These are phyloP conservation scores for Saccostrea glomerata DNA, from an alignment of 1,140 invertebrate species.

Conservation along the genomic window DNA sequence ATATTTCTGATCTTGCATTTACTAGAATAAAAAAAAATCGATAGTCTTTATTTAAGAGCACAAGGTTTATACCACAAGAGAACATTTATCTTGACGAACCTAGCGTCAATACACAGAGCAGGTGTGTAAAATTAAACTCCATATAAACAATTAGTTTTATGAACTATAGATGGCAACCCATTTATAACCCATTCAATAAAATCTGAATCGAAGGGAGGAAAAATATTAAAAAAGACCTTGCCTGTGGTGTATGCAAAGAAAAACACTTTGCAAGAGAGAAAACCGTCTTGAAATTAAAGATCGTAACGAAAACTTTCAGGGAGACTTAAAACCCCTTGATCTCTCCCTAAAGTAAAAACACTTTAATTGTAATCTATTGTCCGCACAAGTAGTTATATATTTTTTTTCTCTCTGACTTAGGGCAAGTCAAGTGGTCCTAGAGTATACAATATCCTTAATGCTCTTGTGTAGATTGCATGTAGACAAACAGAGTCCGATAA, in stretches of 20 bases:
- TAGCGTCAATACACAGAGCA: constrained; percentile 7
- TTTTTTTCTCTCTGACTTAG: background rate
- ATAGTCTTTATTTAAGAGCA: constrained; percentile 3
- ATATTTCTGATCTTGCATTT: constrained; percentile 13
- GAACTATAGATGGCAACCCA: constrained; percentile 13
- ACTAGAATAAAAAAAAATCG: constrained; percentile 22
- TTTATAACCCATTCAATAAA: constrained; percentile 26
- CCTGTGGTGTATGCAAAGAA: background rate
- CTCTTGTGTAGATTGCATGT: constrained; percentile 26
- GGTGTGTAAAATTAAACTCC: constrained; percentile 31
- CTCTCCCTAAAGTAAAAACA: background rate
- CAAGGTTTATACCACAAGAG: constrained; percentile 1
- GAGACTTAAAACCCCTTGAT: background rate
- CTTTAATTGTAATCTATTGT: constrained; percentile 34
- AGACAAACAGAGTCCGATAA: background rate
- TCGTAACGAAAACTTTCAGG: background rate
- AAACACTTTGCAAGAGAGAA: background rate
- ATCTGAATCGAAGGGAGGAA: background rate
- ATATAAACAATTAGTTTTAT: constrained; percentile 28
- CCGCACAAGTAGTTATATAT: background rate
- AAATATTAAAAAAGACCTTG: background rate
- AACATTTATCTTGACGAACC: constrained; percentile 10
- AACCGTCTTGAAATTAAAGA: background rate
- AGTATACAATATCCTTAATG: background rate
- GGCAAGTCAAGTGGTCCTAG: background rate